Base-by-base conservation (phyloP, 2,797 vertebrate species). In the Capromys pilorides region DNA sequence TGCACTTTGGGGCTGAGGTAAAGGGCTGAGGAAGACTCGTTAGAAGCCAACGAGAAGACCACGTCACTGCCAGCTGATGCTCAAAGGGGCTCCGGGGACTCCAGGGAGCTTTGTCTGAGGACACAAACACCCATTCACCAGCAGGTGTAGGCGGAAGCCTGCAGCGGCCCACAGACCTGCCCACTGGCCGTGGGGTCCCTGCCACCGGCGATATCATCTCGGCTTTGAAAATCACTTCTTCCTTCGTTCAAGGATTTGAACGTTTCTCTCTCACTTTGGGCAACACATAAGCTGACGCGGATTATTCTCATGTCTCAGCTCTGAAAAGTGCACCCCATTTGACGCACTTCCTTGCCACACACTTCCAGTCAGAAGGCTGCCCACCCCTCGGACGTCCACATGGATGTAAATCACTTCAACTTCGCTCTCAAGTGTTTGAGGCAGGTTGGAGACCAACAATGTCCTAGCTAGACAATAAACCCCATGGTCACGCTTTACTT, bases 71-170 rank as follows among this genome's bases (percentile, higher is more conserved):
- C 96, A 98, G 96, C 91, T 97, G 96, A 98, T 97, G 94, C 97
- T 97, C 80, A 91, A 97, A 90, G 1, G 21, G 89, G 88, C 97
- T 98, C 97, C 96, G 95, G 96, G 96, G 97, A 96, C 97, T 97
- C 96, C 91, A 28, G 82, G 64, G 93, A 97, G 97, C 96, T 97
- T 98, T 97, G 98, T 98, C 98, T 94, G 93, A 97, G 98, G 98
- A 98, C 96, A 98, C 97, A 98, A 98, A 86, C 96, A 96, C 95
- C 77, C 94, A 97, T 97, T 97, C 97, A 97, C 96, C 83, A 97
- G 95, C 28, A 45, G 19, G 62, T 54, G 80, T 96, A 83, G 96
- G 89, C 97, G 91, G 71, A 88, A 97, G 96, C 7, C 0, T 0
- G 89, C 81, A 80, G 96, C 84, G 95, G 96, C 93, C 97, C 96